Conservation (phyloP, 2,888 invertebrate species). For the Synanthedon tipuliformis region DNA sequence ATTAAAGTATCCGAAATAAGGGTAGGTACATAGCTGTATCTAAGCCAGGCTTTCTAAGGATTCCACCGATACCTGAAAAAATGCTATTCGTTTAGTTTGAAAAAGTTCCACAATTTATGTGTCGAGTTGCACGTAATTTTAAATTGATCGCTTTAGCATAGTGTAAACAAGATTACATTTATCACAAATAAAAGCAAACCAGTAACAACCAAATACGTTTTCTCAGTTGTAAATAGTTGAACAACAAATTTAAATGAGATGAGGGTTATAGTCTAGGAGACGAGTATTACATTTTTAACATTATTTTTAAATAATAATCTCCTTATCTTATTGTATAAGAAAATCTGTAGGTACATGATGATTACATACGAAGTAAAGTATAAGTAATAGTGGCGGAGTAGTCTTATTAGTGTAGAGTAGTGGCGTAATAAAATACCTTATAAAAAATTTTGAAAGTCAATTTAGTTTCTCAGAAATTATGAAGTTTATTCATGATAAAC, state of each 20-base stretch:
- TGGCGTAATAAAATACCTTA: too few species aligned
- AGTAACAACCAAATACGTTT: constrained; percentile 11
- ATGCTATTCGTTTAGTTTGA: not conserved
- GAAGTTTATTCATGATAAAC: too few species aligned
- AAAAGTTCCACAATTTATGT: not conserved
- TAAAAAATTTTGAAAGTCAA: too few species aligned
- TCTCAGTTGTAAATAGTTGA: constrained; percentile 29
- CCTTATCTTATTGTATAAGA: too few species aligned
- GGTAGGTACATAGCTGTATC: constrained; percentile 14
- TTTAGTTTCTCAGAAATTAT: too few species aligned
- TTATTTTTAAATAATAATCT: too few species aligned
- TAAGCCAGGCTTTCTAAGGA: constrained; percentile 15
- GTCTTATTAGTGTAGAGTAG: too few species aligned
- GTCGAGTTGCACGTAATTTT: not conserved
- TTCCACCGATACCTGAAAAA: not conserved
- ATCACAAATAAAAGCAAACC: not conserved
- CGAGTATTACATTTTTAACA: too few species aligned
- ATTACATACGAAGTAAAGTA: too few species aligned
- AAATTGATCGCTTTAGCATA: not conserved
- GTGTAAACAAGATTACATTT: not conserved
- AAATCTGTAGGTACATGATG: too few species aligned
- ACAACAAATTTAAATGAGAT: constrained; percentile 36
- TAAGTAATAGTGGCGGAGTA: too few species aligned
- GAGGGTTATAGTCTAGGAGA: constrained; percentile 21
- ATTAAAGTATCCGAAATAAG: constrained; percentile 13